phyloP scores from a whole-genome alignment of 2,888 invertebrate species.

The Nineta flava region DNA sequence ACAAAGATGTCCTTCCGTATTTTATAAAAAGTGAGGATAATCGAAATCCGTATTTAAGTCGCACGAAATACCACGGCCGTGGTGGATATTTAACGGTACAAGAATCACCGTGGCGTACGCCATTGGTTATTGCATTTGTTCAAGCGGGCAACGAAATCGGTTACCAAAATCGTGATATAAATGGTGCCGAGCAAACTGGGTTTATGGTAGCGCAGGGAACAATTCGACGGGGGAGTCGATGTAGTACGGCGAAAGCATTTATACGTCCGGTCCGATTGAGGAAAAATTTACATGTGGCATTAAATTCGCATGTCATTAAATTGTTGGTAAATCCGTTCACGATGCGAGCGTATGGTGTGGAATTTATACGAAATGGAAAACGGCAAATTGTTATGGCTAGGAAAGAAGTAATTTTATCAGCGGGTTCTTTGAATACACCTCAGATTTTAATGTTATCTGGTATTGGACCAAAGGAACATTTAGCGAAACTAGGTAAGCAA shows the following conservation, averaged over 20 bases:
- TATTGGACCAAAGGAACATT: slow-evolving; percentile 54
- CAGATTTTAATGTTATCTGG: slow-evolving; percentile 87
- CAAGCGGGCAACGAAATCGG: slow-evolving; percentile 70
- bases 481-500: slow-evolving; percentile 33
- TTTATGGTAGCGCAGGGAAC: slow-evolving; percentile 75
- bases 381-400: slow-evolving; percentile 53
- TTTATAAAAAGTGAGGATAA: slow-evolving; percentile 85
- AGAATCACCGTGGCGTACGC: slow-evolving; percentile 73
- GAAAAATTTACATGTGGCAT: slow-evolving; percentile 62
- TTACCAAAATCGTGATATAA: slow-evolving; percentile 68
- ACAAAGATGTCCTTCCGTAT: slow-evolving; percentile 67
- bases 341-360: slow-evolving; percentile 64
- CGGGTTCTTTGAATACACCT: slow-evolving; percentile 83
- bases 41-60: slow-evolving; percentile 64
- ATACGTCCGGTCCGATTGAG: slow-evolving; percentile 59
- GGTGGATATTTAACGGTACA: slow-evolving; percentile 65
- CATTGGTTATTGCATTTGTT: slow-evolving; percentile 65
- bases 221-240: slow-evolving; percentile 59
- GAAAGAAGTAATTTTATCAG: slow-evolving; percentile 74
- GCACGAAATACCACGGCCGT: slow-evolving; percentile 48
- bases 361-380: slow-evolving; percentile 58
- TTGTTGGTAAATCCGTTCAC: slow-evolving; percentile 57
- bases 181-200: slow-evolving; percentile 63
- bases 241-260: slow-evolving; percentile 80
- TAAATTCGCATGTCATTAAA: slow-evolving; percentile 64